phyloP scores from a whole-genome alignment of 2,888 invertebrate species.

The Zhuqinia jingwanae region DNA sequence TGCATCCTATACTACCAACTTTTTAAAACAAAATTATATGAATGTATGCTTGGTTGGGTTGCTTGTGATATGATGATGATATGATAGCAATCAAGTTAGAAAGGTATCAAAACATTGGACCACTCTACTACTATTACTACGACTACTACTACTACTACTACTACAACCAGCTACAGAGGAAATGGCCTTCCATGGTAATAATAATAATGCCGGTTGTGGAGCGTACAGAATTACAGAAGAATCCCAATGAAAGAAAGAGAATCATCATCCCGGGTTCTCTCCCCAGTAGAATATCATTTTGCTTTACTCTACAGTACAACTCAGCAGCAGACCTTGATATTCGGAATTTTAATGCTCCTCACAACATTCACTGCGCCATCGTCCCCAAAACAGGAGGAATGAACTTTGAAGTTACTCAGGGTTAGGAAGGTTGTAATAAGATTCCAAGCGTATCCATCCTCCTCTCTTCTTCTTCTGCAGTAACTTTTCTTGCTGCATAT shows the following conservation, averaged over 20 bases:
- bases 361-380: not conserved
- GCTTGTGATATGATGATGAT: no score
- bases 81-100: not conserved
- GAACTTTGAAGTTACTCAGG: slow-evolving; percentile 64
- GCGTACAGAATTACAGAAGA: slow-evolving; percentile 5
- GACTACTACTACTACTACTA: no score
- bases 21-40: no score
- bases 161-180: slow-evolving; percentile 49
- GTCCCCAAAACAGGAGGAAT: slow-evolving; percentile 66
- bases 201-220: slow-evolving; percentile 60
- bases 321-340: slow-evolving; percentile 55
- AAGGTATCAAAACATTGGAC: slow-evolving; percentile 7
- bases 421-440: slow-evolving; percentile 67
- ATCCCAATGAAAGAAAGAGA: not conserved
- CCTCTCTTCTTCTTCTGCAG: not conserved
- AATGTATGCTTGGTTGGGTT: no score
- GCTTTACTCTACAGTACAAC: not conserved
- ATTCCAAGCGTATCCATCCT: slow-evolving; percentile 29
- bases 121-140: no score
- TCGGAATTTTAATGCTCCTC: slow-evolving; percentile 59
- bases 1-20: no score
- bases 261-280: slow-evolving; percentile 36
- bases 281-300: slow-evolving; percentile 19
- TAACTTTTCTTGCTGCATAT: not conserved
- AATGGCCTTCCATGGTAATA: slow-evolving; percentile 66